Evolutionary conservation across 2,888 invertebrate species (phyloP).

Genomic region (Andrena hattorfiana): DNA sequence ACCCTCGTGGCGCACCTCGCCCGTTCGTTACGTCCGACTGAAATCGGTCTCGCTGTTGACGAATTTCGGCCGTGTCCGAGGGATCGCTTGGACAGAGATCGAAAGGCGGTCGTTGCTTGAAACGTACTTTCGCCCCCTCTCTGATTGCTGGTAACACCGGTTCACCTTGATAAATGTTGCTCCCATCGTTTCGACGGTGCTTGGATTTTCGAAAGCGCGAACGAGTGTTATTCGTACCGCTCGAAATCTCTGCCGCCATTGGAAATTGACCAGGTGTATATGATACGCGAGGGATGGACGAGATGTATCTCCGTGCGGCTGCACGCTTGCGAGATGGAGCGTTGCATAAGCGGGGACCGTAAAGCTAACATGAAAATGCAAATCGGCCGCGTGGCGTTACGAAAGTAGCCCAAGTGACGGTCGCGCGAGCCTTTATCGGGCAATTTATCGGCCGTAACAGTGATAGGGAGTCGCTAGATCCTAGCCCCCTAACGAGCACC

Average conservation of each 20-base stretch:
- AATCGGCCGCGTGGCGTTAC: constrained; percentile 47
- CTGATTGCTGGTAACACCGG: constrained; percentile 10
- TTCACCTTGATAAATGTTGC: neutral
- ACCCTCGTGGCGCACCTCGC: constrained; percentile 7
- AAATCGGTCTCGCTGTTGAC: constrained; percentile 5
- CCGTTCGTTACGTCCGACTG: constrained; percentile 9
- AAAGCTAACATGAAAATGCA: constrained; percentile 55
- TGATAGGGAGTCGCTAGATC: constrained; percentile 42
- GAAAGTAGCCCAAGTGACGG: constrained; percentile 44
- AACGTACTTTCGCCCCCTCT: constrained; percentile 3
- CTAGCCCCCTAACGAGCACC: constrained; percentile 39
- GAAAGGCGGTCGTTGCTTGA: neutral
- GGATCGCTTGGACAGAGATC: neutral
- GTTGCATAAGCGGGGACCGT: constrained; percentile 57
- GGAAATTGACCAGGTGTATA: too few relatives aligned
- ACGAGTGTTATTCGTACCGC: neutral
- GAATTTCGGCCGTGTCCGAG: neutral
- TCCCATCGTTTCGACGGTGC: neutral
- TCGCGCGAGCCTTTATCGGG: constrained; percentile 48
- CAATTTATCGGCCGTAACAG: constrained; percentile 63
- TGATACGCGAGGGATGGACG: neutral
- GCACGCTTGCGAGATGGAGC: constrained; percentile 17
- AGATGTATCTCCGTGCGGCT: neutral
- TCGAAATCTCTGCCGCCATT: neutral
- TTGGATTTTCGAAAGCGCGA: neutral